A percentile compares a stretch with the other conserved stretches of the same genome.
phyloP scores from a whole-genome alignment of 2,113 vertebrate genomes.

The Lipophrys pholis region DNA sequence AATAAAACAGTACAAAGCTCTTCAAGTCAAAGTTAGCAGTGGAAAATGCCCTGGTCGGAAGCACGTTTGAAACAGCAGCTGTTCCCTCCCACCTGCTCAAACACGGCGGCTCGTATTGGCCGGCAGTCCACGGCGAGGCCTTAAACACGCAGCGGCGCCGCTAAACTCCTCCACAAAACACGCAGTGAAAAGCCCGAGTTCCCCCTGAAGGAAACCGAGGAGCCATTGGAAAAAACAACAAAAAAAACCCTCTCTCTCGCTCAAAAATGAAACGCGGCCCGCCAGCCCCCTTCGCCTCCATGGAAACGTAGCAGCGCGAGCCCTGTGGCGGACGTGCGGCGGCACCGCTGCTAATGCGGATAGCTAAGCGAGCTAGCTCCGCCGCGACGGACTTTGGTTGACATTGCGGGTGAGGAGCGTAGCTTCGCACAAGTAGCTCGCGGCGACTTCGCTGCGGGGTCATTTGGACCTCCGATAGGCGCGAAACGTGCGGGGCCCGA shows the following conservation, averaged over 20 bases:
- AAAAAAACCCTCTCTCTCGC: no score
- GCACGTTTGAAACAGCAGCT: slow-evolving; percentile 65
- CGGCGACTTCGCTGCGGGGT: neutral
- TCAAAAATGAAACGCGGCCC: neutral
- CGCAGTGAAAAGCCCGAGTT: neutral
- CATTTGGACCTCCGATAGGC: neutral
- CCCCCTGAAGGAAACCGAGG: no score
- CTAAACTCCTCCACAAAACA: slow-evolving; percentile 29
- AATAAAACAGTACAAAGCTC: no score
- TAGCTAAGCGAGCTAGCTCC: slow-evolving; percentile 52
- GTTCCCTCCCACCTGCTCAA: slow-evolving; percentile 77
- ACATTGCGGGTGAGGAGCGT: slow-evolving; percentile 10
- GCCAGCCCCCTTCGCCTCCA: slow-evolving; percentile 43
- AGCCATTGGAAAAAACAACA: no score
- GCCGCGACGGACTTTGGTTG: slow-evolving; percentile 12
- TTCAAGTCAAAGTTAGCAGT: no score
- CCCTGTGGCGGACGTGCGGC: slow-evolving; percentile 22
- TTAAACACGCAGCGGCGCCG: slow-evolving; percentile 68
- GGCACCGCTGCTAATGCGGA: slow-evolving; percentile 51
- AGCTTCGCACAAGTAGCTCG: neutral
- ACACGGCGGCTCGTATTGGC: slow-evolving; percentile 56
- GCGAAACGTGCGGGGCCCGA: neutral
- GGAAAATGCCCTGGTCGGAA: slow-evolving; percentile 56
- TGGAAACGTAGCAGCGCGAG: slow-evolving; percentile 59
- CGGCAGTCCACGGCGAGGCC: slow-evolving; percentile 68